Percentiles rank a stretch among this genome's conserved stretches.
phyloP scores from a whole-genome alignment of 2,888 invertebrate species.

The Pelosia muscerda region DNA sequence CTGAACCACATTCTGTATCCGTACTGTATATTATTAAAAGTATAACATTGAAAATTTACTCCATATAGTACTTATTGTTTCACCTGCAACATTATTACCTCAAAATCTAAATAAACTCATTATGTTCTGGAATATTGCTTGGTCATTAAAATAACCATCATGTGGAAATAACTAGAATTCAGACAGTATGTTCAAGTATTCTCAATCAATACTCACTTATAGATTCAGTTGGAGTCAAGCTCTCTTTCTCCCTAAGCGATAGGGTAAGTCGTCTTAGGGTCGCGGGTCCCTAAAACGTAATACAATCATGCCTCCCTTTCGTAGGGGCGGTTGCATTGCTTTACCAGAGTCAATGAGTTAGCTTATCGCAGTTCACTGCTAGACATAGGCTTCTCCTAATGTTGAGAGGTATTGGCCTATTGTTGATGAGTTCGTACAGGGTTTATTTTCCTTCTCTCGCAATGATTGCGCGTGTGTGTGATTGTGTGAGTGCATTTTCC shows the following conservation, averaged over 20 bases:
- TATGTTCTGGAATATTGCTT: constrained; percentile 10
- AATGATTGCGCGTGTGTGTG: too few species aligned
- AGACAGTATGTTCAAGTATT: constrained; percentile 19
- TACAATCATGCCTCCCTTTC: constrained; percentile 71
- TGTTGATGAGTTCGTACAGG: too few species aligned
- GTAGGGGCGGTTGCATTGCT: constrained; percentile 39
- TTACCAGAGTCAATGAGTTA: too few species aligned
- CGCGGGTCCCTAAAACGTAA: constrained; percentile 64
- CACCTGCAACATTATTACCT: constrained; percentile 35
- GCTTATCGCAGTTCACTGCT: too few species aligned
- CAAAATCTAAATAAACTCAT: constrained; percentile 44
- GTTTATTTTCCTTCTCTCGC: too few species aligned
- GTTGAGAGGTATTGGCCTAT: too few species aligned
- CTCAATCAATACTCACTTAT: constrained; percentile 33
- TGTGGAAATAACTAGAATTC: constrained; percentile 23
- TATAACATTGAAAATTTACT: constrained; percentile 63
- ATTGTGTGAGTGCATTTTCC: too few species aligned
- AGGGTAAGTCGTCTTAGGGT: constrained; percentile 62
- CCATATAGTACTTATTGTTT: constrained; percentile 28
- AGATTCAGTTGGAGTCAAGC: constrained; percentile 38
- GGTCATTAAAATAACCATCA: constrained; percentile 20
- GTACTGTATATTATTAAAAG: constrained; percentile 79
- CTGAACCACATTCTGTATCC: constrained; percentile 74
- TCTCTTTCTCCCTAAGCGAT: constrained; percentile 53
- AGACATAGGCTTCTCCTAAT: too few species aligned